Conservation (phyloP, 2,888 invertebrate genomes). For the Salpingus planirostris region DNA sequence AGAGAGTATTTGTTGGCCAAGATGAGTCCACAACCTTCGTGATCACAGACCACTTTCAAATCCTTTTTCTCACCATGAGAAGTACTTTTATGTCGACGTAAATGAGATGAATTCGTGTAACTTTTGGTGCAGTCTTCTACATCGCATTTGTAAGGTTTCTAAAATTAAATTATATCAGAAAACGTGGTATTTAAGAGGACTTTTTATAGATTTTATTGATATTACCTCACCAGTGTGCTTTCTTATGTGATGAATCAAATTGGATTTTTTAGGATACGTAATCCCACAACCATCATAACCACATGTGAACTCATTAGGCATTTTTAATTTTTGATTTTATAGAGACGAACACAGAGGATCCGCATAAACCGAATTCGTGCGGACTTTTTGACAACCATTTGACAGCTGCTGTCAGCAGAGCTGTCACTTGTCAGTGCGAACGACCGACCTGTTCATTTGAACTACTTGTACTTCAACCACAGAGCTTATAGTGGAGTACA, state of each 20-base stretch:
- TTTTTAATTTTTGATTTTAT: no score
- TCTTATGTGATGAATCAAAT: not conserved
- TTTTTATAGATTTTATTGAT: no score
- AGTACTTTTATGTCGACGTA: conserved; percentile 6
- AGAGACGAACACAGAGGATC: no score
- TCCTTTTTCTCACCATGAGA: conserved; percentile 2
- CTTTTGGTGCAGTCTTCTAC: conserved; percentile 7
- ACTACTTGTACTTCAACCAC: no score
- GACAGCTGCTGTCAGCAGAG: no score
- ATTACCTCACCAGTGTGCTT: conserved; percentile 3
- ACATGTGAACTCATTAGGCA: no score
- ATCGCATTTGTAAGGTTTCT: conserved; percentile 9
- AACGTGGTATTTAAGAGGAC: no score
- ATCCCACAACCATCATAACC: not conserved
- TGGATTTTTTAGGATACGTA: not conserved
- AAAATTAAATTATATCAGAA: not conserved
- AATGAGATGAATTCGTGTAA: conserved; percentile 9
- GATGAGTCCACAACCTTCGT: conserved; percentile 21
- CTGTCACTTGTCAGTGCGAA: no score
- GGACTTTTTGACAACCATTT: no score
- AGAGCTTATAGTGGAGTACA: no score
- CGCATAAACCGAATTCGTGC: no score
- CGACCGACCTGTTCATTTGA: no score
- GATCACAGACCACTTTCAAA: conserved; percentile 13
- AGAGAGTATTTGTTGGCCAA: conserved; percentile 27